Evolutionary conservation across 2,888 invertebrate species (phyloP).

Genomic region (Horisme vitalbata): DNA sequence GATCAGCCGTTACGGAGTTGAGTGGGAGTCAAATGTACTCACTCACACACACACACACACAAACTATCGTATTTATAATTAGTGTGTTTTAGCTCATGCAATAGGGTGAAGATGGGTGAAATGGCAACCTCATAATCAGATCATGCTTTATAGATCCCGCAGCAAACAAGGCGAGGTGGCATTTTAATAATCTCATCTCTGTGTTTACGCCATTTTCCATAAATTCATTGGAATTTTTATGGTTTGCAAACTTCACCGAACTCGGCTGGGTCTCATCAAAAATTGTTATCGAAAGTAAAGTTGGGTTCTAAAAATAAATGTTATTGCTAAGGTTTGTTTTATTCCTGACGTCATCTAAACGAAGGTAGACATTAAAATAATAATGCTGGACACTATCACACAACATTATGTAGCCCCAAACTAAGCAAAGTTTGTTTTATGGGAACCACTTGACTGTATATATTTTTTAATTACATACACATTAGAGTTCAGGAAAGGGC

Average conservation of each 20-base stretch:
- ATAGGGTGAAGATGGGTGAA: background rate
- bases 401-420: too few species aligned
- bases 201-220: constrained; percentile 30
- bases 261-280: constrained; percentile 22
- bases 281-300: constrained; percentile 27
- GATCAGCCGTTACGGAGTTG: too few species aligned
- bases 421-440: too few species aligned
- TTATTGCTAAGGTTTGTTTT: constrained; percentile 5
- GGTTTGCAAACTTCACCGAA: constrained; percentile 29
- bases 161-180: constrained; percentile 22
- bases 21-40: too few species aligned
- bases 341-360: constrained; percentile 4
- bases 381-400: too few species aligned
- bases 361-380: too few species aligned
- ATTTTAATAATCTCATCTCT: constrained; percentile 25
- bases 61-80: too few species aligned
- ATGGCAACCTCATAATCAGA: constrained; percentile 21
- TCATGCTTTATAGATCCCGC: constrained; percentile 26
- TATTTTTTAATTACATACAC: too few species aligned
- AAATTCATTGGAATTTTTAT: constrained; percentile 32
- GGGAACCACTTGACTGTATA: too few species aligned
- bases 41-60: too few species aligned
- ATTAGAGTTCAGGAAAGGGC: too few species aligned
- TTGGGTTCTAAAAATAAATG: constrained; percentile 15
- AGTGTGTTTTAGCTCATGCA: background rate